phyloP scores from a whole-genome alignment of 2,888 invertebrate genomes.

The Thera obeliscata region DNA sequence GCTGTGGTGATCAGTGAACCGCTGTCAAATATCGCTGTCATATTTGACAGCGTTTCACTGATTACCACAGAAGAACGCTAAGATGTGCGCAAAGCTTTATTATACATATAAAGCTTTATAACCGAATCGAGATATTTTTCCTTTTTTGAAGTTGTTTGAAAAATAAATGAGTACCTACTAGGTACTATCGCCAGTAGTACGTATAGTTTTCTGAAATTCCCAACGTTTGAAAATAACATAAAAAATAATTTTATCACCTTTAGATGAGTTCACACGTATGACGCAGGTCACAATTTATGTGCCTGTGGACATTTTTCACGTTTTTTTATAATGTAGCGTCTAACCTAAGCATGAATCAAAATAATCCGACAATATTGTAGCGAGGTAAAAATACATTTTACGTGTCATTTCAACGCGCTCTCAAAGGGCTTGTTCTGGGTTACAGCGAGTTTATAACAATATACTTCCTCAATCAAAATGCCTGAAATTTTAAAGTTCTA shows the following conservation, averaged over 20 bases:
- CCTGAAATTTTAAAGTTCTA: no score
- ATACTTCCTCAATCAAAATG: no score
- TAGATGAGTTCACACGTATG: constrained; percentile 13
- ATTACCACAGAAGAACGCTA: no score
- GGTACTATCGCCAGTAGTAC: no score
- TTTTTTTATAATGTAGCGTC: constrained; percentile 36
- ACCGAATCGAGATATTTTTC: no score
- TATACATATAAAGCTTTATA: no score
- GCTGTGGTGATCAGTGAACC: no score
- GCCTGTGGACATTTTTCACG: constrained; percentile 35
- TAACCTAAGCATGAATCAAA: constrained; percentile 40
- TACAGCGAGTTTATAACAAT: constrained; percentile 7
- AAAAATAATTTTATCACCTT: constrained; percentile 16
- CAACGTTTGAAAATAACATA: background rate
- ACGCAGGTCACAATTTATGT: constrained; percentile 31
- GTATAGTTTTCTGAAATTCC: background rate
- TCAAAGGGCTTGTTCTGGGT: constrained; percentile 15
- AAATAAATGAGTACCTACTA: no score
- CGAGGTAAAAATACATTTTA: constrained; percentile 41
- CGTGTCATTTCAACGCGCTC: constrained; percentile 36
- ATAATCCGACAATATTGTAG: constrained; percentile 44
- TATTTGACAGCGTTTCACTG: no score
- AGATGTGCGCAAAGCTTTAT: no score
- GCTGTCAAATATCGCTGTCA: no score
- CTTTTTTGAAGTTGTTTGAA: no score